A percentile compares a stretch with the other conserved stretches of the same genome.
phyloP scores from a whole-genome alignment of 2,888 invertebrate species.

The Dryadula phaetusa region DNA sequence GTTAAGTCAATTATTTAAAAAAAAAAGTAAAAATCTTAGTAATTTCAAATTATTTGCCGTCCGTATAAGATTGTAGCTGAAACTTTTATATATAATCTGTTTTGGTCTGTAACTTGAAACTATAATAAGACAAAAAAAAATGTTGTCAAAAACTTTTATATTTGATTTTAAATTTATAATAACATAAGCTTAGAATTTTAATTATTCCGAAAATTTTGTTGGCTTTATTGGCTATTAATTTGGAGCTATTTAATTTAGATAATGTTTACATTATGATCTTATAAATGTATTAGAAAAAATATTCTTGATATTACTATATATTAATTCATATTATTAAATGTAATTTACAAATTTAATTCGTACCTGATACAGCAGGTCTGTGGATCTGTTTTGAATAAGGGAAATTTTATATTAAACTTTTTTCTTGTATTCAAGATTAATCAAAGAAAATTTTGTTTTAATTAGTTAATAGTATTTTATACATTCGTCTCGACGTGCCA shows the following conservation, averaged over 20 bases:
- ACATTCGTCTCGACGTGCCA: not conserved
- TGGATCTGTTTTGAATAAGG: not conserved
- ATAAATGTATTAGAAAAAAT: not conserved
- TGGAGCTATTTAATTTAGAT: not conserved
- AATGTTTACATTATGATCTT: not conserved
- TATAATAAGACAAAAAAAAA: too few relatives aligned
- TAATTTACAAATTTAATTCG: too few relatives aligned
- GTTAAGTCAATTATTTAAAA: too few relatives aligned
- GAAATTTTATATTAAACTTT: not conserved
- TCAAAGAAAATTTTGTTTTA: not conserved
- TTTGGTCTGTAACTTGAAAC: too few relatives aligned
- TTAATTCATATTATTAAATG: not conserved
- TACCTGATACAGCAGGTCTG: not conserved
- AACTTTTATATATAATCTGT: too few relatives aligned
- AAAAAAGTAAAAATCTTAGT: too few relatives aligned
- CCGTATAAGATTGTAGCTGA: not conserved
- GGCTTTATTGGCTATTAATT: not conserved
- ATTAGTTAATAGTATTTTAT: not conserved
- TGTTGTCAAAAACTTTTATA: too few relatives aligned
- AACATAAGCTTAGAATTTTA: too few relatives aligned
- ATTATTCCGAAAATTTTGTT: too few relatives aligned
- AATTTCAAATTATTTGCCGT: slow-evolving; percentile 1
- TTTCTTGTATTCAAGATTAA: not conserved
- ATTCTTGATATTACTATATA: slow-evolving; percentile 4
- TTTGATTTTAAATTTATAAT: too few relatives aligned